Percentiles rank a stretch among this genome's conserved stretches.
These are phyloP conservation scores for Creontiades dilutus DNA, from an alignment of 2,888 invertebrate genomes.

Conservation along the genomic window DNA sequence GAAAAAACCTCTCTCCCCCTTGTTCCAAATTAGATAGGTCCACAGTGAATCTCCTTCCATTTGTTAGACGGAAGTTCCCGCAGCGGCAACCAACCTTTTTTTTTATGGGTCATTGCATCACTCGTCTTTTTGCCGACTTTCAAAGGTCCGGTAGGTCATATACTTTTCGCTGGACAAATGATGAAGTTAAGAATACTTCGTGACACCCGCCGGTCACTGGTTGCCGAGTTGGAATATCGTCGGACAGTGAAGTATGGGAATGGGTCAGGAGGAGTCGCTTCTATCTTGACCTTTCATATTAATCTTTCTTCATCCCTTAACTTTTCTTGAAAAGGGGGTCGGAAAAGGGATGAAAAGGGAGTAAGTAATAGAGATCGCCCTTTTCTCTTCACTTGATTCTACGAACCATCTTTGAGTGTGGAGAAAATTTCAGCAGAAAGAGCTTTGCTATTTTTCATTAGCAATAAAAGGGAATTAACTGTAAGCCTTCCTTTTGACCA, in stretches of 20 bases:
- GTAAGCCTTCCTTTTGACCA: no score
- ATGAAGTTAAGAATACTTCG: neutral
- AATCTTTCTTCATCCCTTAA: conserved; percentile 44
- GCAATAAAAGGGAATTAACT: no score
- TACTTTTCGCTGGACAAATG: neutral
- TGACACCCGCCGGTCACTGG: neutral
- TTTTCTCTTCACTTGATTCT: neutral
- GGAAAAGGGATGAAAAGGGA: conserved; percentile 3
- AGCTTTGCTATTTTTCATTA: no score
- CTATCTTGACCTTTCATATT: neutral
- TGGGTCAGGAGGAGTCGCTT: neutral
- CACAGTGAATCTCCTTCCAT: neutral
- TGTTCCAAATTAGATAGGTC: conserved; percentile 20
- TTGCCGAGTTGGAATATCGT: neutral
- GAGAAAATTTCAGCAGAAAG: neutral
- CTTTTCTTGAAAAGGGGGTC: neutral
- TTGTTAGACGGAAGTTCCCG: neutral
- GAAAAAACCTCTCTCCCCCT: conserved; percentile 4
- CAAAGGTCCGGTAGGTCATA: conserved; percentile 1
- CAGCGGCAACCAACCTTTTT: neutral
- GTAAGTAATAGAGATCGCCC: neutral
- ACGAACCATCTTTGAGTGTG: neutral
- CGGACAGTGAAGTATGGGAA: neutral
- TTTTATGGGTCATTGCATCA: neutral
- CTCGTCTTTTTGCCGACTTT: neutral